A percentile compares a stretch with the other conserved stretches of the same genome.
Conservation (phyloP, 1,140 invertebrate genomes). For the Periplaneta americana region DNA sequence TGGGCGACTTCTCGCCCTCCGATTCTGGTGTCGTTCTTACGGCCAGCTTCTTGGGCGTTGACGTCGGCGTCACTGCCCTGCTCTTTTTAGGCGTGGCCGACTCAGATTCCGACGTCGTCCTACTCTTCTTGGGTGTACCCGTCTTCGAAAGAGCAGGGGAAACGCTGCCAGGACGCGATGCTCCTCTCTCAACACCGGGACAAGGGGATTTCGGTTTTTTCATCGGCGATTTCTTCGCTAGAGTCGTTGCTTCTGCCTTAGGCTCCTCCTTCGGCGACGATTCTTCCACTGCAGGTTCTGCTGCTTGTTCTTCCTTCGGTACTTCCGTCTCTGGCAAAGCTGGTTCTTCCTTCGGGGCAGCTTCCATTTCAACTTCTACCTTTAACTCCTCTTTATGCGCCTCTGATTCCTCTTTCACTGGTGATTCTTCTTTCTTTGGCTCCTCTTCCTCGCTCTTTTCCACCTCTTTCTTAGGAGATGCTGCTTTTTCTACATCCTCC, state of each 20-base stretch:
- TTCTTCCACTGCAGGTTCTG: not conserved
- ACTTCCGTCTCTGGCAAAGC: not conserved
- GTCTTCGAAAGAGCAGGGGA: not conserved
- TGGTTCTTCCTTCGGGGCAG: not conserved
- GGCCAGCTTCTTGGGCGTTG: not conserved
- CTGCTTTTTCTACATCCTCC: too few species aligned
- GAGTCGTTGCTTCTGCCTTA: not conserved
- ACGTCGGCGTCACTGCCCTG: too few species aligned
- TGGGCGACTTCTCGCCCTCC: not conserved
- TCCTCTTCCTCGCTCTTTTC: too few species aligned
- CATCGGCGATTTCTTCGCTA: not conserved
- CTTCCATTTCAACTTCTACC: not conserved
- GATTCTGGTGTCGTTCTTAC: not conserved
- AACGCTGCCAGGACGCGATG: not conserved
- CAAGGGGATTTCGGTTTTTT: not conserved
- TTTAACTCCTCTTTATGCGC: too few species aligned
- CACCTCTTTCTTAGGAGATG: too few species aligned
- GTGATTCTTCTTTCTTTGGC: too few species aligned
- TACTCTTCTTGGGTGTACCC: not conserved
- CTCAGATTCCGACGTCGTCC: not conserved
- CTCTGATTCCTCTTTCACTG: too few species aligned
- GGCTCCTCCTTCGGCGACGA: not conserved
- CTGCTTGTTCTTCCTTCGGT: not conserved
- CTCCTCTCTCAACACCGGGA: not conserved
- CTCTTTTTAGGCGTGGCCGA: not conserved